These are phyloP conservation scores for Catagonus wagneri DNA, from an alignment of 2,113 vertebrate species.

Conservation along the genomic window DNA sequence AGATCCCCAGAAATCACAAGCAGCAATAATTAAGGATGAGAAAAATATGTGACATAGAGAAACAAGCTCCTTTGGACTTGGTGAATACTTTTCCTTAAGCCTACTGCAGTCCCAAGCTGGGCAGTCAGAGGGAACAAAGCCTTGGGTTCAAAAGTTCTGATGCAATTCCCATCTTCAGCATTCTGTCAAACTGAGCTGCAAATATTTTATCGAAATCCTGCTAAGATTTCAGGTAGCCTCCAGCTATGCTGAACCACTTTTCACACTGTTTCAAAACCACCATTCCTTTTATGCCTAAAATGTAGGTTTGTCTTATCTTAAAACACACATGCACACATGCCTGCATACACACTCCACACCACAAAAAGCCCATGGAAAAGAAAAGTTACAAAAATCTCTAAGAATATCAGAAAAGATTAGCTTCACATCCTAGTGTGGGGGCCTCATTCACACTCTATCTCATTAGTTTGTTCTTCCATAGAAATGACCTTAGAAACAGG, in stretches of 20 bases:
- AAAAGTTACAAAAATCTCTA: conserved; percentile 45
- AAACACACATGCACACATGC: conserved; percentile 15
- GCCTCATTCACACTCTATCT: conserved; percentile 3
- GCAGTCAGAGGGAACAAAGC: conserved; percentile 55
- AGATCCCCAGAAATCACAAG: not conserved
- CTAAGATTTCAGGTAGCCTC: conserved; percentile 72
- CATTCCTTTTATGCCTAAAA: conserved; percentile 69
- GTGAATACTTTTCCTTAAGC: not conserved
- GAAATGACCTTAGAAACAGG: conserved; percentile 62
- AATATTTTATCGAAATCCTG: conserved; percentile 76
- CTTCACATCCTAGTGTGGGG: conserved; percentile 4
- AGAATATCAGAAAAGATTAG: conserved; percentile 65
- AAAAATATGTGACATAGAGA: conserved; percentile 2
- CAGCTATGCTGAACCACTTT: conserved; percentile 71
- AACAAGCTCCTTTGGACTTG: not conserved
- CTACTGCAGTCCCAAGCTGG: not conserved
- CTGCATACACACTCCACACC: not conserved
- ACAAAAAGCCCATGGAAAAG: not conserved
- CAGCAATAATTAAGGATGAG: not conserved
- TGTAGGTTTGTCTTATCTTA: conserved; percentile 71
- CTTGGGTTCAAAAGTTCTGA: conserved; percentile 55
- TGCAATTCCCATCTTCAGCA: conserved; percentile 66
- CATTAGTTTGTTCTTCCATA: conserved; percentile 33
- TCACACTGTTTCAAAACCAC: conserved; percentile 63
- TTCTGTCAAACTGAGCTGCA: conserved; percentile 63